Percentiles rank a stretch among this genome's conserved stretches.
Evolutionary conservation across 2,797 vertebrate genomes (phyloP).

Genomic region (Miichthys miiuy): DNA sequence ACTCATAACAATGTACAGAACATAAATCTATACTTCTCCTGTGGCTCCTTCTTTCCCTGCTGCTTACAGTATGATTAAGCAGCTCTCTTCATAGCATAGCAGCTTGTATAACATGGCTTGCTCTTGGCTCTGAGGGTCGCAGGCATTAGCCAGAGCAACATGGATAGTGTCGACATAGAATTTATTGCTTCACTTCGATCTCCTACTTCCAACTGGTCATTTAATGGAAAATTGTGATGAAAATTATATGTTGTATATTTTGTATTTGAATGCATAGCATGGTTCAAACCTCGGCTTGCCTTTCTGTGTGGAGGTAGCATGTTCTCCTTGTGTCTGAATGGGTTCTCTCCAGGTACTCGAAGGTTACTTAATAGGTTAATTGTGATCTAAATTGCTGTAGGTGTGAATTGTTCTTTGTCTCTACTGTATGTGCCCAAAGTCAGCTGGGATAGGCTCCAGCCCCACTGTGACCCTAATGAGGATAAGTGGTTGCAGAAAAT

Average conservation of each 20-base stretch:
- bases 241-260: slow-evolving; percentile 48
- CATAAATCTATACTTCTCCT: slow-evolving; percentile 49
- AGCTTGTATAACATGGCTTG: slow-evolving; percentile 50
- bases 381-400: no score
- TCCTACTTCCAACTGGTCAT: slow-evolving; percentile 55
- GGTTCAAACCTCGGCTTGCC: no score
- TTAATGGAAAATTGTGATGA: slow-evolving; percentile 60
- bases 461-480: no score
- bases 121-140: slow-evolving; percentile 52
- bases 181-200: slow-evolving; percentile 62
- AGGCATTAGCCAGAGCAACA: slow-evolving; percentile 61
- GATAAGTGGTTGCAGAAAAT: no score
- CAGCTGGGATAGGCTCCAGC: no score
- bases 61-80: slow-evolving; percentile 60
- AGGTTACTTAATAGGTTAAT: no score
- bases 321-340: no score
- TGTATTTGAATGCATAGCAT: no score
- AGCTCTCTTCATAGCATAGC: slow-evolving; percentile 48
- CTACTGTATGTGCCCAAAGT: no score
- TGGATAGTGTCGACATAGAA: slow-evolving; percentile 65
- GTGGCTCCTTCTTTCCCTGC: slow-evolving; percentile 29
- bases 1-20: slow-evolving; percentile 53
- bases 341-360: no score
- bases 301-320: no score
- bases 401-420: no score